Evolutionary conservation across 2,113 vertebrate species (phyloP), one percentile per base, ranked within the genome.

Genomic region (Microcebus murinus): DNA sequence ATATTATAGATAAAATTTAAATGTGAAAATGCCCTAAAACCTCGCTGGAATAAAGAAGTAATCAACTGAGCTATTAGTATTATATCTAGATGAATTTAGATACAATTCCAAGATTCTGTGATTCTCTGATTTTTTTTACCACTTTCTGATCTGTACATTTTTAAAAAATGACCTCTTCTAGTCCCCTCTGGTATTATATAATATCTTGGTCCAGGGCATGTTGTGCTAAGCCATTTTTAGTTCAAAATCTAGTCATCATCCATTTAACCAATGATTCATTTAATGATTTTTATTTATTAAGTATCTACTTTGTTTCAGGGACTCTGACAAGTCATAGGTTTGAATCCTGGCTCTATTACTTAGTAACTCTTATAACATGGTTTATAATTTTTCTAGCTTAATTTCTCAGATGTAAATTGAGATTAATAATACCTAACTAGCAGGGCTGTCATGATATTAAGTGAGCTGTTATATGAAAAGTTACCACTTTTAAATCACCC

Each of bases 1-100:
- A 36, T 65, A 23, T 87, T 90, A 31, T 5, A 45, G 42, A 45
- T 83, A 55, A 25, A 77, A 90, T 90, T 90, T 96, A 87, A 92
- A 83, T 93, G 63, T 17, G 8, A 81, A 65, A 65, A 45, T 94
- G 18, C 27, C 39, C 12, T 93, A n/a, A 87, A 74, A 82, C 11
- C 6, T 79, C 25, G 48, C 50, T 89, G 55, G 57, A 84, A 84
- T 79, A 83, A 77, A 87, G 52, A 84, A 74, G 45, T 82, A 59
- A 92, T 88, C 48, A 55, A 1, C 27, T 79, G 36, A 31, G 21
- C 27, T 73, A 25, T 80, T 82, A 9, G 34, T 61, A 67, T 87
- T 83, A 11, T 63, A 36, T 42, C 39, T 83, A 68, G 20, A 31
- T 77, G 2, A 79, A 79, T 92, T 96, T 34, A 65, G 27, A n/a